These are phyloP conservation scores for Phrixothrix hirtus DNA, from an alignment of 2,888 invertebrate genomes.

Conservation along the genomic window DNA sequence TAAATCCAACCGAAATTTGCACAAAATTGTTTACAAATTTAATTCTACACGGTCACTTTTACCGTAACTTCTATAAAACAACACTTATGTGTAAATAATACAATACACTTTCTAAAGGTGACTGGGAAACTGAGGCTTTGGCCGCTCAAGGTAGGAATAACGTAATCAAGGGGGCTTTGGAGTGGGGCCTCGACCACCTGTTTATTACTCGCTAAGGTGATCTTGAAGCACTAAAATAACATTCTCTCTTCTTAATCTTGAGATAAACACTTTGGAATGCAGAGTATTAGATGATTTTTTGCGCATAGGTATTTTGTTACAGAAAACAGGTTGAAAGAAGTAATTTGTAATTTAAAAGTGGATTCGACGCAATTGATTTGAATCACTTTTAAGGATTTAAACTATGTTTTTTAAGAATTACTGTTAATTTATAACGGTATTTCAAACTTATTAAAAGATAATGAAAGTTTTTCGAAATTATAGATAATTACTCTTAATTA, in stretches of 20 bases:
- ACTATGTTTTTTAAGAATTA: no score
- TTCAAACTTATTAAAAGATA: neutral
- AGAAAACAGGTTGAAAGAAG: neutral
- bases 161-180: conserved; percentile 17
- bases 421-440: neutral
- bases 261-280: conserved; percentile 19
- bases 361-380: neutral
- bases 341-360: neutral
- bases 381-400: no score
- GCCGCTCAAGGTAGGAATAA: conserved; percentile 17
- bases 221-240: conserved; percentile 23
- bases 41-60: neutral
- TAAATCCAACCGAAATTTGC: neutral
- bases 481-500: no score
- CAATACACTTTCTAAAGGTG: conserved; percentile 23
- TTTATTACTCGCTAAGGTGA: conserved; percentile 27
- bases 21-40: neutral
- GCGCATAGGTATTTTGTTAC: neutral
- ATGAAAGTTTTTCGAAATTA: no score
- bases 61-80: conserved; percentile 1
- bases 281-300: conserved; percentile 5
- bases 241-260: conserved; percentile 15
- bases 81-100: conserved; percentile 7
- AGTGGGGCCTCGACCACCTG: conserved; percentile 25
- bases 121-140: conserved; percentile 22